A percentile compares a stretch with the other conserved stretches of the same genome.
Conservation (phyloP, 2,888 invertebrate genomes). For the Nomada ferruginata region DNA sequence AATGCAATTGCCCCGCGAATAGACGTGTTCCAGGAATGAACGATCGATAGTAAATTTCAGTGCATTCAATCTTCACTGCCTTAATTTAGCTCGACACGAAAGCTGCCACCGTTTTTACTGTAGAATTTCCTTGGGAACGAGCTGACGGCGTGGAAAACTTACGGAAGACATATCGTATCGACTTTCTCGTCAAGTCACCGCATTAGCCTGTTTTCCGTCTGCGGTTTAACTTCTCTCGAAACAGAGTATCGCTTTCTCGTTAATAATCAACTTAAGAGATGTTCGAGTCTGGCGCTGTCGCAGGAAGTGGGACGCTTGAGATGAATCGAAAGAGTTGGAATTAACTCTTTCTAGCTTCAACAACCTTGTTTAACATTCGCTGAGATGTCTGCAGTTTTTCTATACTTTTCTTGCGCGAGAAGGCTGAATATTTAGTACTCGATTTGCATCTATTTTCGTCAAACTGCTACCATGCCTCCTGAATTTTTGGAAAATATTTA, state of each 20-base stretch:
- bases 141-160: slow-evolving; percentile 59
- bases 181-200: slow-evolving; percentile 57
- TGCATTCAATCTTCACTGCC: slow-evolving; percentile 23
- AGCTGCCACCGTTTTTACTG: slow-evolving; percentile 40
- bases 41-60: slow-evolving; percentile 8
- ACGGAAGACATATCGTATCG: slow-evolving; percentile 54
- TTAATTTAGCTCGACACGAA: slow-evolving; percentile 48
- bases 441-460: too few relatives aligned
- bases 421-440: too few relatives aligned
- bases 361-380: background rate
- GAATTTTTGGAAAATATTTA: too few relatives aligned
- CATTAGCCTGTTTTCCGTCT: slow-evolving; percentile 58
- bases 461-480: too few relatives aligned
- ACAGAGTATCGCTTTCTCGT: slow-evolving; percentile 51
- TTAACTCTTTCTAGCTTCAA: background rate
- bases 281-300: slow-evolving; percentile 6
- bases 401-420: too few relatives aligned
- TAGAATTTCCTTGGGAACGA: slow-evolving; percentile 45
- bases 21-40: background rate
- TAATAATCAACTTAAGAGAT: slow-evolving; percentile 46
- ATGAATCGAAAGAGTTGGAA: slow-evolving; percentile 2
- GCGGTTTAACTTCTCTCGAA: slow-evolving; percentile 41
- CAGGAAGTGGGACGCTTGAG: slow-evolving; percentile 9
- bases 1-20: background rate
- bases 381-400: background rate